phyloP scores from a whole-genome alignment of 2,797 vertebrate species.

The Lophotriccus pileatus region DNA sequence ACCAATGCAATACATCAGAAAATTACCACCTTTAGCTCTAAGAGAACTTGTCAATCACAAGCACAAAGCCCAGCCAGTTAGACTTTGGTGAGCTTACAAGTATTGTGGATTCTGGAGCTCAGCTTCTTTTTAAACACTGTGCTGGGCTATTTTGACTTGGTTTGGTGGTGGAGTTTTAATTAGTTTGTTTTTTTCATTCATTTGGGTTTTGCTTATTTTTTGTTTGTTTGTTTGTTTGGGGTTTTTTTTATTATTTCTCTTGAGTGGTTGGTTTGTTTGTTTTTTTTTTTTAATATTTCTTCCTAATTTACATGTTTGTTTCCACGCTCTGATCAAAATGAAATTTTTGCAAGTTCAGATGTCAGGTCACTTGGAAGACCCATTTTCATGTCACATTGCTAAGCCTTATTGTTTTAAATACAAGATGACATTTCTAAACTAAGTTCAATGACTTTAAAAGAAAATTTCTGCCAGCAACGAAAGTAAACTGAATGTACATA shows the following conservation, averaged over 20 bases:
- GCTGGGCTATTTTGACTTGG: neutral
- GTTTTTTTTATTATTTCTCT: neutral
- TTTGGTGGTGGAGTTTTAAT: neutral
- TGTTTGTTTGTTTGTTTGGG: neutral
- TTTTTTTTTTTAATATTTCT: neutral
- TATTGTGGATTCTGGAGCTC: neutral
- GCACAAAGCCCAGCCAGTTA: neutral
- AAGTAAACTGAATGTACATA: neutral
- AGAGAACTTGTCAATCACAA: neutral
- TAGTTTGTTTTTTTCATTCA: too few species aligned
- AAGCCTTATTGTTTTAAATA: neutral
- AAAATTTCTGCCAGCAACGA: neutral
- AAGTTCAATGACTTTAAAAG: neutral
- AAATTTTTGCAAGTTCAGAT: neutral
- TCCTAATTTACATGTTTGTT: neutral
- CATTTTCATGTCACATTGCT: neutral
- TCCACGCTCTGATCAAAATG: neutral
- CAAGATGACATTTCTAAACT: neutral
- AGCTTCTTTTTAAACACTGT: neutral
- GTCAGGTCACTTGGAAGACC: neutral
- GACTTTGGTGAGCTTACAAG: accelerated
- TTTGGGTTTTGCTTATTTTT: neutral
- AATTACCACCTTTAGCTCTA: neutral
- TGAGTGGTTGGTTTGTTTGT: neutral
- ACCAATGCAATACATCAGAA: neutral